phyloP scores from a whole-genome alignment of 2,797 vertebrate species.

The Neosalanx taihuensis region DNA sequence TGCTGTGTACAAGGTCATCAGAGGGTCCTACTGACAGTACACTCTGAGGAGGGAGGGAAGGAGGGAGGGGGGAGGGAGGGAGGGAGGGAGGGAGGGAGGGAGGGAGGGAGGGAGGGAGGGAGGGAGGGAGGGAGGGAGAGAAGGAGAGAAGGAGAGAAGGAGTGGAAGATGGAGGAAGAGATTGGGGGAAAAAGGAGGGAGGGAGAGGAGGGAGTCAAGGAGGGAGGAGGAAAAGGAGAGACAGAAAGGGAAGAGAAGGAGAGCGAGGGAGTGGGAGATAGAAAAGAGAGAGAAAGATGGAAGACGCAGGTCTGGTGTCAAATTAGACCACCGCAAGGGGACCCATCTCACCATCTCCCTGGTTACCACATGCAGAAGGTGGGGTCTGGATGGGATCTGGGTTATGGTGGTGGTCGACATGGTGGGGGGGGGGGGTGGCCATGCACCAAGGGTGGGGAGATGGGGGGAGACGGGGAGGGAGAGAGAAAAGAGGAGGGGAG shows the following conservation, averaged over 20 bases:
- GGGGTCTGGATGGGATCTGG: not conserved
- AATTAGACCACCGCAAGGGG: constrained; percentile 31
- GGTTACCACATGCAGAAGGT: constrained; percentile 11
- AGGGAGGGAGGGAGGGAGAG: not conserved
- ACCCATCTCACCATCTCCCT: constrained; percentile 4
- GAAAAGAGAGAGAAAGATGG: not conserved
- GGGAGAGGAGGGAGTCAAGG: constrained; percentile 30
- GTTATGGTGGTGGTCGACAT: not conserved
- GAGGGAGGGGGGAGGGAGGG: constrained; percentile 1
- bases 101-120: not conserved
- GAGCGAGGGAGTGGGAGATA: too few species aligned
- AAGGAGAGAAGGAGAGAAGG: not conserved
- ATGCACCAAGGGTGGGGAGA: not conserved
- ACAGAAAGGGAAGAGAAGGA: not conserved
- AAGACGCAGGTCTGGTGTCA: constrained; percentile 9
- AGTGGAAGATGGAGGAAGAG: not conserved
- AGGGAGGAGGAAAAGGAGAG: not conserved
- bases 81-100: constrained; percentile 40
- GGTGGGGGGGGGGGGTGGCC: not conserved
- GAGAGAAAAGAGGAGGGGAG: constrained; percentile 16
- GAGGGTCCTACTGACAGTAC: constrained; percentile 61
- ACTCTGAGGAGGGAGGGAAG: constrained; percentile 1
- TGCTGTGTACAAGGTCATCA: constrained; percentile 72
- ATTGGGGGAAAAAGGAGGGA: not conserved
- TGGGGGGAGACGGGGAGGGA: not conserved